phyloP scores from a whole-genome alignment of 1,140 invertebrate genomes.

The Aphelenchoides besseyi region DNA sequence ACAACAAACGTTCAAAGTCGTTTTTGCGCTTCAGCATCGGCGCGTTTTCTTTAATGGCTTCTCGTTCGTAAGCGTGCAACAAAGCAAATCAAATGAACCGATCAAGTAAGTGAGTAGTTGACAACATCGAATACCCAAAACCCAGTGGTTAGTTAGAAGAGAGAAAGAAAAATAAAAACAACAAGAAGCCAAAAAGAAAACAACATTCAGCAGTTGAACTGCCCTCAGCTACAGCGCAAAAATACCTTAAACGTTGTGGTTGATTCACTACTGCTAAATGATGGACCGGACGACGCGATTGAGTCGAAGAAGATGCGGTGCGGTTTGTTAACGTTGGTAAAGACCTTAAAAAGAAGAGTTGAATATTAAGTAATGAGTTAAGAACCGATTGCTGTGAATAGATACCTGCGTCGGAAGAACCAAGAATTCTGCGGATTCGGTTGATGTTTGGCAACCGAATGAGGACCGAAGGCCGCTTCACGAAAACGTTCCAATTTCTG shows the following conservation, averaged over 20 bases:
- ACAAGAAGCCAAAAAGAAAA: not conserved
- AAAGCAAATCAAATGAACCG: not conserved
- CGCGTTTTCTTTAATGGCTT: not conserved
- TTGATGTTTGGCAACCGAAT: conserved; percentile 56
- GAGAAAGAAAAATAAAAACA: not conserved
- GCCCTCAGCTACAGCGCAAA: too few relatives aligned
- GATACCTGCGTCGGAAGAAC: conserved; percentile 61
- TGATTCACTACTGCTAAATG: not conserved
- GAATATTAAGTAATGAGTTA: too few relatives aligned
- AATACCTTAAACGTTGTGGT: not conserved
- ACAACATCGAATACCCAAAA: too few relatives aligned
- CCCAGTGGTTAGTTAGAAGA: too few relatives aligned
- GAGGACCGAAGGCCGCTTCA: conserved; percentile 55
- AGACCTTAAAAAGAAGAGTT: too few relatives aligned
- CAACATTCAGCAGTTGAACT: too few relatives aligned
- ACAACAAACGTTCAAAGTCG: not conserved
- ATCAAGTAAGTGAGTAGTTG: too few relatives aligned
- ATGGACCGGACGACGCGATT: not conserved
- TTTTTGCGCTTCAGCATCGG: not conserved
- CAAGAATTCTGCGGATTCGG: conserved; percentile 50
- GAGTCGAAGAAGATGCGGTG: not conserved
- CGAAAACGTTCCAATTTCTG: conserved; percentile 59
- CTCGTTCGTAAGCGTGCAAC: too few relatives aligned
- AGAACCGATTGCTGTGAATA: too few relatives aligned
- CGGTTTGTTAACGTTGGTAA: conserved; percentile 28